Percentiles rank a stretch among this genome's conserved stretches.
Evolutionary conservation across 2,888 invertebrate species (phyloP).

Genomic region (Orthosia cruda): DNA sequence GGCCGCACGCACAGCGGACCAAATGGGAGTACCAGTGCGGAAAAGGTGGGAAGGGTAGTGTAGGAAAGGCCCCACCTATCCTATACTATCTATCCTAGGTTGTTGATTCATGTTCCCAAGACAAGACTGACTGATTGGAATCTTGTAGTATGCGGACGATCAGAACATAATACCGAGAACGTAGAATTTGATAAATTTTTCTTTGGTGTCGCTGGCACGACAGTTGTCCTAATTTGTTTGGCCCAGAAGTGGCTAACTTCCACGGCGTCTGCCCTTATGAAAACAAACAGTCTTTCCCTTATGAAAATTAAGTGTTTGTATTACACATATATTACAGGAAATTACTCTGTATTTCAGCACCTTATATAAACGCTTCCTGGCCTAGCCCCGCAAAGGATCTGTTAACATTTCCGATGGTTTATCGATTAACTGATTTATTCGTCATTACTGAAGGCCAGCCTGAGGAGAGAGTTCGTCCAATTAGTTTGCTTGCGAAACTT

Average conservation of each 20-base stretch:
- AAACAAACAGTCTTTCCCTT: conserved; percentile 28
- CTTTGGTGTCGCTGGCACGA: too few relatives aligned
- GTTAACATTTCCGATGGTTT: conserved; percentile 58
- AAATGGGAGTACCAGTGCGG: too few relatives aligned
- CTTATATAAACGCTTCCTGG: conserved; percentile 62
- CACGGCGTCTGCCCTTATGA: neutral
- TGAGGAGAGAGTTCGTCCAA: conserved; percentile 40
- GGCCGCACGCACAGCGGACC: too few relatives aligned
- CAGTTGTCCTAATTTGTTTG: too few relatives aligned
- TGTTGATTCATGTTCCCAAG: conserved; percentile 6
- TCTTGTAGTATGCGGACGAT: neutral
- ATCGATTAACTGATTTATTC: conserved; percentile 41
- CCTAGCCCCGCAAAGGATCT: conserved; percentile 46
- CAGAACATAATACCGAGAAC: too few relatives aligned
- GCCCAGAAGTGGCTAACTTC: too few relatives aligned
- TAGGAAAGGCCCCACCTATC: too few relatives aligned
- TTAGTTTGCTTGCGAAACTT: conserved; percentile 18
- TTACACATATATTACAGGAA: conserved; percentile 56
- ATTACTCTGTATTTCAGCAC: conserved; percentile 52
- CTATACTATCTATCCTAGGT: neutral
- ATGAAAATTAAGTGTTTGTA: conserved; percentile 37
- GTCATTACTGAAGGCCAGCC: conserved; percentile 43
- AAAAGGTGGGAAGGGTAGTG: too few relatives aligned
- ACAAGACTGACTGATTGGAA: conserved; percentile 6
- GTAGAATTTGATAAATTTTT: too few relatives aligned